Conservation (phyloP, 2,113 vertebrate species). For the Osmerus mordax region DNA sequence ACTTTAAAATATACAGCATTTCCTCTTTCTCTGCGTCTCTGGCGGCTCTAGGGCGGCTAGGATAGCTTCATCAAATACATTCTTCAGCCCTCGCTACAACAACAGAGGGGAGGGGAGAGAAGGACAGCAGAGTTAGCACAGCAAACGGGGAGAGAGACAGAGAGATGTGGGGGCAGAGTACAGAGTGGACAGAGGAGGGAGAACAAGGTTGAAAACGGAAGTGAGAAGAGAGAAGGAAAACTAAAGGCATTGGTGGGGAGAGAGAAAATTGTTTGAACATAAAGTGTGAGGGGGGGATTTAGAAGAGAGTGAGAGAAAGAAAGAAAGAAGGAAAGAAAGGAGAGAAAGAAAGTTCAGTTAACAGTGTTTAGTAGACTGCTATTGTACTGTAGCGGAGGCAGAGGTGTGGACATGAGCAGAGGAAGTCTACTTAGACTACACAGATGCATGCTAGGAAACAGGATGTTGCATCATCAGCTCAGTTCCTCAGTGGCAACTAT, state of each 20-base stretch:
- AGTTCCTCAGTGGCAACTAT: constrained; percentile 19
- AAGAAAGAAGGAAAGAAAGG: constrained; percentile 15
- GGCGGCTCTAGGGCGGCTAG: constrained; percentile 99
- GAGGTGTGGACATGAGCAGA: neutral
- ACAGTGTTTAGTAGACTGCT: neutral
- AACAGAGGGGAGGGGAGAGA: constrained; percentile 88
- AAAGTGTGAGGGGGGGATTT: neutral
- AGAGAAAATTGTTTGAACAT: neutral
- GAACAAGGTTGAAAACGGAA: constrained; percentile 14
- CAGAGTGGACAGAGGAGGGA: constrained; percentile 30
- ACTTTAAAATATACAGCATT: constrained; percentile 82
- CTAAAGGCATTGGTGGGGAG: constrained; percentile 5
- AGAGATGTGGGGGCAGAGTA: constrained; percentile 40
- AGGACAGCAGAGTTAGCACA: constrained; percentile 65
- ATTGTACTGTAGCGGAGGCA: neutral
- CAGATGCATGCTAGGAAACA: constrained; percentile 43
- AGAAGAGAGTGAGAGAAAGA: neutral
- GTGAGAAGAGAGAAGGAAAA: constrained; percentile 7
- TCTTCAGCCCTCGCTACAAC: constrained; percentile 99
- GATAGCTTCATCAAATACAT: constrained; percentile 99
- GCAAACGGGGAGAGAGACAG: constrained; percentile 76
- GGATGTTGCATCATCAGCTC: constrained; percentile 57
- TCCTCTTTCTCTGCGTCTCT: constrained; percentile 98
- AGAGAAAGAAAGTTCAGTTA: neutral
- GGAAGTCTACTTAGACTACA: neutral